Evolutionary conservation across 1,140 invertebrate species (phyloP).

Genomic region (Stegodyphus dumicola): DNA sequence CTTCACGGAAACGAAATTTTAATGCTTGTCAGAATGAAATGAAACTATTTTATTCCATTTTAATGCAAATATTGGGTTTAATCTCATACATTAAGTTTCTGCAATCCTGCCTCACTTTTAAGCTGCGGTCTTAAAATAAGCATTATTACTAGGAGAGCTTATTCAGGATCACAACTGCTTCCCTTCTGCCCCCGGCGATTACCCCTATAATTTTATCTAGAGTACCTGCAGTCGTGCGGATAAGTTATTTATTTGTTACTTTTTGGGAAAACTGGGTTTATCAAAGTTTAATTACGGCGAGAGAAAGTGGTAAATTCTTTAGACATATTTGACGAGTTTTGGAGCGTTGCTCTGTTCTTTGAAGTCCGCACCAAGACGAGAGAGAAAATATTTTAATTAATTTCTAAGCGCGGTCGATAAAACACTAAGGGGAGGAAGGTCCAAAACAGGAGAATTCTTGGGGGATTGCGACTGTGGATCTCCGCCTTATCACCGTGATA

Average conservation of each 20-base stretch:
- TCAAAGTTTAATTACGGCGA: conserved; percentile 58
- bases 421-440: conserved; percentile 11
- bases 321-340: conserved; percentile 60
- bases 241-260: conserved; percentile 52
- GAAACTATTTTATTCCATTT: too few relatives aligned
- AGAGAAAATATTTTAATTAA: conserved; percentile 60
- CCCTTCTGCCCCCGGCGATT: conserved; percentile 1
- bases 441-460: conserved; percentile 34
- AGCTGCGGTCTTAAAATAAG: too few relatives aligned
- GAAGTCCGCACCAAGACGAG: conserved; percentile 16
- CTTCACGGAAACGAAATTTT: too few relatives aligned
- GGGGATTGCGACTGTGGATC: conserved; percentile 52
- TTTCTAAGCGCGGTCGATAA: conserved; percentile 59
- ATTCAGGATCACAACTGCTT: background rate
- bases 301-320: conserved; percentile 61
- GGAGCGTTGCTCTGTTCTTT: conserved; percentile 30
- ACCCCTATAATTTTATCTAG: conserved; percentile 17
- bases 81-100: too few relatives aligned
- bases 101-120: too few relatives aligned
- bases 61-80: too few relatives aligned
- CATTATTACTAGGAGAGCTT: background rate
- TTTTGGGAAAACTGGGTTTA: conserved; percentile 49
- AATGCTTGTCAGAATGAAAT: too few relatives aligned
- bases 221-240: background rate
- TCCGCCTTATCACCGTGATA: conserved; percentile 52